Evolutionary conservation across 1,140 invertebrate species (phyloP).

Genomic region (Drosophila lini): DNA sequence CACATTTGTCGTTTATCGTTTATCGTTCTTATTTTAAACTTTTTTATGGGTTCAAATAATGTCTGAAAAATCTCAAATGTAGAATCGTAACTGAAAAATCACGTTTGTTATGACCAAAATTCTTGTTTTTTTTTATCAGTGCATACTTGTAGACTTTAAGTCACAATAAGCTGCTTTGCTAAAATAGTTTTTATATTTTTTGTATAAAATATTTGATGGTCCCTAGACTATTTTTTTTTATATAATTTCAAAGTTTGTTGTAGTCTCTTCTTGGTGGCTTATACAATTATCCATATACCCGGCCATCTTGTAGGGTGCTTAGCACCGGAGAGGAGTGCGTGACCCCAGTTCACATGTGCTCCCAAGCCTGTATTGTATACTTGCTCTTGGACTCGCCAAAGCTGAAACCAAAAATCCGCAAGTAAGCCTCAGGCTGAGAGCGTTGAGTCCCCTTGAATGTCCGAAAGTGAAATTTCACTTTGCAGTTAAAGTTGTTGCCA

Average conservation of each 20-base stretch:
- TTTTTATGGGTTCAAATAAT: no score
- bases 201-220: no score
- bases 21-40: no score
- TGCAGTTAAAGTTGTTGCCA: conserved; percentile 31
- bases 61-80: no score
- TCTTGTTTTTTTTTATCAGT: no score
- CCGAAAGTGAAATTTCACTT: conserved; percentile 77
- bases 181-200: no score
- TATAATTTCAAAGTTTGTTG: not conserved
- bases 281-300: not conserved
- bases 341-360: conserved; percentile 56
- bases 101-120: no score
- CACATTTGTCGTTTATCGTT: no score
- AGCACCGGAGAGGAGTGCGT: conserved; percentile 54
- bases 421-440: conserved; percentile 20
- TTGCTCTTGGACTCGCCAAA: conserved; percentile 39
- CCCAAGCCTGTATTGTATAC: not conserved
- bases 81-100: no score
- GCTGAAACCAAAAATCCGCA: conserved; percentile 1
- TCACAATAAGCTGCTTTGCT: no score
- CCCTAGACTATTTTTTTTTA: not conserved
- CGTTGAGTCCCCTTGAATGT: conserved; percentile 59
- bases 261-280: not conserved
- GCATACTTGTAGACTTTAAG: no score
- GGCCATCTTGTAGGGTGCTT: not conserved